Base-by-base conservation (phyloP, 1,140 invertebrate genomes). In the Stegodyphus mimosarum region DNA sequence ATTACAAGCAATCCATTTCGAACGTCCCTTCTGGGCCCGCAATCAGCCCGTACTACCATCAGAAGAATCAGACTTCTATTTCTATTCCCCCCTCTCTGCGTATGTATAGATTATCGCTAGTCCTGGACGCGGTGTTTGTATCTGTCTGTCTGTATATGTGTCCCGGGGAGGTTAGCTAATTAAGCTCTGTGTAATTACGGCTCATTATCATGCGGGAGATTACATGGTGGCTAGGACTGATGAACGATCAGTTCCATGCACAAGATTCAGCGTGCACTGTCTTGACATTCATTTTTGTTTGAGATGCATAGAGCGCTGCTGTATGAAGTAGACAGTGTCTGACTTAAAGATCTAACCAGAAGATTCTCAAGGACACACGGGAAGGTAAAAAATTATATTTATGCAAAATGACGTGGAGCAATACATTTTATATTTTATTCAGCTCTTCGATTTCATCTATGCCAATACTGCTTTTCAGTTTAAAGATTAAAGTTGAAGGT, bases 1-100 rank as follows among this genome's bases (percentile, higher is more conserved):
- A 84, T 84, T 84, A 84, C 81, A 84, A 84, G 81, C 81, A 84
- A 84, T 84, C 81, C 81, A 84, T 84, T 84, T 84, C 66, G 63
- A 49, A 76, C 17, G 81, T 84, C 81, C 81, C 81, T 84, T 60
- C 80, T 74, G 80, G 80, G 80, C 80, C 74, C 51, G 7, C 51
- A 71, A 71, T 83, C 70, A 66, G 48, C 80, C 69, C 53, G 66
- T 60, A 80, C 71, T 64, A 70, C 71, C 79, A 81, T 52, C 69
- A 70, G 63, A 84, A 69, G 60, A 70, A 83, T 83, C 71, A 64
- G 60, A 64, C 74, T 83, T 83, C 71, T 52, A 66, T 69, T 69
- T 64, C 17, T 76, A 66, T 52, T 60, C 60, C 60, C 52, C 55
- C 48, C 70, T 66, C 60, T 83, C 69, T 83, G 80, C 69, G 60